Conservation (phyloP, 1,140 invertebrate species). For the Cydia pomonella region DNA sequence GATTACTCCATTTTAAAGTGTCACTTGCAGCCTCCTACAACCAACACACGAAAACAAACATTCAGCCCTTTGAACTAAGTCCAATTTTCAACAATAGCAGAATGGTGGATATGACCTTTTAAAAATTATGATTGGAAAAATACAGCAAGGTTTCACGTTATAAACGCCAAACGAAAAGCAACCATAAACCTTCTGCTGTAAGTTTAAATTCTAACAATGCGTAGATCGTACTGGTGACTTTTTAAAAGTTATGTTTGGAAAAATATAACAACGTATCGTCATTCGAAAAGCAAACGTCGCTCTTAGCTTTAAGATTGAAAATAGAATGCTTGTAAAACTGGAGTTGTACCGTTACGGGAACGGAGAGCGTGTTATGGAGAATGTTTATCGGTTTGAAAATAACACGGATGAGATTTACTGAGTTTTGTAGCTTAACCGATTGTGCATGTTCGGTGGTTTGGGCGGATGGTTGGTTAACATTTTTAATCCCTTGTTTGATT, state of each 20-base stretch:
- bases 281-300: too few species aligned
- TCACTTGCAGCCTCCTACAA: background rate
- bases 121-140: background rate
- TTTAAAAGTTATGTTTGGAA: background rate
- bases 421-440: background rate
- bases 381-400: background rate
- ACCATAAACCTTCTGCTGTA: background rate
- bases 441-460: background rate
- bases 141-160: background rate
- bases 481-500: background rate
- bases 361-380: background rate
- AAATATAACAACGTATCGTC: too few species aligned
- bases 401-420: slow-evolving; percentile 2
- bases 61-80: background rate
- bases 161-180: background rate
- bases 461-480: background rate
- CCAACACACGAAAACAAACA: background rate
- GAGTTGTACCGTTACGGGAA: background rate
- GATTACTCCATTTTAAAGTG: slow-evolving; percentile 3
- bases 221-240: background rate
- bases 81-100: background rate
- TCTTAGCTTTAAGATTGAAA: background rate
- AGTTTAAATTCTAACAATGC: background rate
- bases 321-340: background rate
- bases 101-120: background rate